Base-by-base conservation (phyloP, 2,888 invertebrate genomes). In the Dysmachus trigonus region DNA sequence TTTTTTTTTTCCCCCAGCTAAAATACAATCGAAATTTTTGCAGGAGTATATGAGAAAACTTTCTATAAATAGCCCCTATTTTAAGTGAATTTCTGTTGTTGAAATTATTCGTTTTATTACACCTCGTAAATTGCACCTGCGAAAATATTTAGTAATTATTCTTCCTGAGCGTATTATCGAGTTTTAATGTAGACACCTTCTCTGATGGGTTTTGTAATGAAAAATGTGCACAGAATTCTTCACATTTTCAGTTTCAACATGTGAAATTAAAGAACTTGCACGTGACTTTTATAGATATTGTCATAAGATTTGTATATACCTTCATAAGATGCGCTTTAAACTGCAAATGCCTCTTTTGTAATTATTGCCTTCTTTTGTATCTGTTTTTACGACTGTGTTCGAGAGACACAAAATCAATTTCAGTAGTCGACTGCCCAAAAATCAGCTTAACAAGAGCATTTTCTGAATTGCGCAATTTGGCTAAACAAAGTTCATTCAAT, bases 141-240 rank as follows among this genome's bases (percentile, higher is more conserved):
- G 51, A 47, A 77, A 77, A 79, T 51, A 79, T 79, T 79, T 51
- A 47, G 47, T 79, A 51, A 79, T 77, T 77, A 41, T 79, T 27
- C n/a, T 13, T n/a, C 15, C 47, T 62, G 22, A 10, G 2, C 62
- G 7, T 4, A 18, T 22, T 4, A 18, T 22, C 22, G 22, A 62
- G 62, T 22, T 22, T 2, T 22, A 22, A 62, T 27, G 18, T 47
- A 47, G 47, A n/a, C n/a, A 13, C 47, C 5, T n/a, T 5, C 47
- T 47, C n/a, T n/a, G 15, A 47, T 47, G n/a, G 6, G 13, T 2
- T 18, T 47, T 47, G n/a, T n/a, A 47, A 47, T 47, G n/a, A 47
- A n/a, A 18, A n/a, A n/a, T n/a, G n/a, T 47, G 18, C 47, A n/a
- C n/a, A 15, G 18, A 47, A 7, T 47, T 18, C 18, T 5, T 47